phyloP scores from a whole-genome alignment of 1,140 invertebrate species.

The Eulimnadia texana region DNA sequence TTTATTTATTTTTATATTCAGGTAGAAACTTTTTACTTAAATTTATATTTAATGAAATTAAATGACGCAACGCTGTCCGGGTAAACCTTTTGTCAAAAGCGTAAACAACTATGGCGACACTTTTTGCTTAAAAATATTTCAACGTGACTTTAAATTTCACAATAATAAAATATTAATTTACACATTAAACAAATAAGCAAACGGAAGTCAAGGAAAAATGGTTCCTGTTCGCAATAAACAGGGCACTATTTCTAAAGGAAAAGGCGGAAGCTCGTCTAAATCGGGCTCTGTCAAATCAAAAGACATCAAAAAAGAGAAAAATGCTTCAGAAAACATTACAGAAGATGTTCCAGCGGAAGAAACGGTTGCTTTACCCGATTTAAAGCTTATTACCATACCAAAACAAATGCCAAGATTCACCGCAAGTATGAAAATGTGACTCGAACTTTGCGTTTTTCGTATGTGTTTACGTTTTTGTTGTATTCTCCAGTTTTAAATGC shows the following conservation, averaged over 20 bases:
- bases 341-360: constrained; percentile 3
- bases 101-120: neutral
- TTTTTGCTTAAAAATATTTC: neutral
- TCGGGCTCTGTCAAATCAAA: neutral
- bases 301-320: constrained; percentile 5
- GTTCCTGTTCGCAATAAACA: neutral
- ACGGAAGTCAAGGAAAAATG: too few relatives aligned
- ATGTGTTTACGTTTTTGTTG: constrained; percentile 3
- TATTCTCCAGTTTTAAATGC: constrained; percentile 24
- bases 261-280: constrained; percentile 3
- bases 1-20: too few relatives aligned
- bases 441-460: too few relatives aligned
- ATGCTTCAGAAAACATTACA: neutral
- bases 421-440: constrained; percentile 24
- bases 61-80: too few relatives aligned
- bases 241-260: constrained; percentile 8
- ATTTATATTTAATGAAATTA: too few relatives aligned
- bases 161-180: too few relatives aligned
- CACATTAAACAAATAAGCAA: too few relatives aligned
- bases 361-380: constrained; percentile 24
- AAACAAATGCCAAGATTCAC: constrained; percentile 38
- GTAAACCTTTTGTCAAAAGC: too few relatives aligned
- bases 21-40: too few relatives aligned
- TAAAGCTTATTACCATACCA: constrained; percentile 38
- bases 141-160: too few relatives aligned